Evolutionary conservation across 2,888 invertebrate species (phyloP).

Genomic region (Congeria kusceri): DNA sequence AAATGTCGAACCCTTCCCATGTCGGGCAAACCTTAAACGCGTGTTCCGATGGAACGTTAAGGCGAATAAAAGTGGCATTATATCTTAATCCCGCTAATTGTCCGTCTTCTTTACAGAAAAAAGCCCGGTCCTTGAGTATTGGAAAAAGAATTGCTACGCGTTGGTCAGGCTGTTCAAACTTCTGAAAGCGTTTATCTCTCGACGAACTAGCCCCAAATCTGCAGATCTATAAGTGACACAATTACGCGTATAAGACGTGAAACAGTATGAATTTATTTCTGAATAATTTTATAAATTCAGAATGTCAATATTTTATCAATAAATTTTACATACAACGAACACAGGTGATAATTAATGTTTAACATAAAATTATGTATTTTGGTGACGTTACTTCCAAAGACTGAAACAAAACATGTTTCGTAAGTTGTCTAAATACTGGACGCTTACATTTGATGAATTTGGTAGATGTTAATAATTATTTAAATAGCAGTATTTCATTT

Average conservation of each 20-base stretch:
- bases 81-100: background rate
- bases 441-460: too few species aligned
- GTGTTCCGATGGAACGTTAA: background rate
- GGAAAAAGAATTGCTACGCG: conserved; percentile 24
- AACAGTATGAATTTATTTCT: too few species aligned
- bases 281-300: background rate
- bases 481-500: too few species aligned
- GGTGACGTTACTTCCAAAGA: too few species aligned
- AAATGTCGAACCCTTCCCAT: background rate
- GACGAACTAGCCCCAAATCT: conserved; percentile 27
- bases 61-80: background rate
- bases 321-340: background rate
- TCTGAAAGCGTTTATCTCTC: conserved; percentile 30
- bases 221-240: conserved; percentile 12
- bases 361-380: too few species aligned
- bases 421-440: too few species aligned
- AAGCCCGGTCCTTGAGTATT: conserved; percentile 11
- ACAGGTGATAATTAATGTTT: background rate
- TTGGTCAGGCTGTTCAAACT: conserved; percentile 27
- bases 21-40: background rate
- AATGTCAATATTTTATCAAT: background rate
- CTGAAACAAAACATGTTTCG: too few species aligned
- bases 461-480: too few species aligned
- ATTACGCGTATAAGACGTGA: conserved; percentile 1
- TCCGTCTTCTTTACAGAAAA: background rate